Conservation (phyloP, 2,888 invertebrate species). For the Ormyrus thymus region DNA sequence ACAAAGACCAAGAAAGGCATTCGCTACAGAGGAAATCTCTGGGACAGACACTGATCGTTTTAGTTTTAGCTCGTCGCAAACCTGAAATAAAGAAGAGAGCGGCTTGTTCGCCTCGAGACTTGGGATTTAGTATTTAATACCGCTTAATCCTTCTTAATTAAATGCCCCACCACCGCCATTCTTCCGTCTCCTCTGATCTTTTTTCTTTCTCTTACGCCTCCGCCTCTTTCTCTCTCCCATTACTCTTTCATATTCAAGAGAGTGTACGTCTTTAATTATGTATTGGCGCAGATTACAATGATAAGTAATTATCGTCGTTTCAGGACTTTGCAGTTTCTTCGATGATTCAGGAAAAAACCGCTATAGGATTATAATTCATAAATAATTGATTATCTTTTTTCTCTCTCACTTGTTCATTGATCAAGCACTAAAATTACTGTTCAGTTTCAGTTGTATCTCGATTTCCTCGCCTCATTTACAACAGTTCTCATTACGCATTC, state of each 20-base stretch:
- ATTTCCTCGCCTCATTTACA: too few relatives aligned
- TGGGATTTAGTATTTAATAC: constrained; percentile 63
- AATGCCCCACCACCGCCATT: constrained; percentile 58
- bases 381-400: too few relatives aligned
- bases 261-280: constrained; percentile 31
- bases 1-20: constrained; percentile 30
- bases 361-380: too few relatives aligned
- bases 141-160: constrained; percentile 72
- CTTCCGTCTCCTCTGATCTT: constrained; percentile 50
- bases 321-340: too few relatives aligned
- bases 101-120: constrained; percentile 58
- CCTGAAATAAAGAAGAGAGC: constrained; percentile 57
- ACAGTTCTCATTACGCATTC: too few relatives aligned
- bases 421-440: too few relatives aligned
- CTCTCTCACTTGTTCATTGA: too few relatives aligned
- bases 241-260: constrained; percentile 21
- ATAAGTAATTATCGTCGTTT: too few relatives aligned
- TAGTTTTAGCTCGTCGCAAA: constrained; percentile 59
- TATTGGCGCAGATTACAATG: constrained; percentile 4
- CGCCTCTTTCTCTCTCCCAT: constrained; percentile 4
- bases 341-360: too few relatives aligned
- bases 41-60: constrained; percentile 63
- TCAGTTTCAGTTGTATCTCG: too few relatives aligned
- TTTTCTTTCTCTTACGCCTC: constrained; percentile 9
- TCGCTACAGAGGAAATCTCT: constrained; percentile 49